These are phyloP conservation scores for Xiphophorus hellerii DNA, from an alignment of 2,113 vertebrate species.

Conservation along the genomic window DNA sequence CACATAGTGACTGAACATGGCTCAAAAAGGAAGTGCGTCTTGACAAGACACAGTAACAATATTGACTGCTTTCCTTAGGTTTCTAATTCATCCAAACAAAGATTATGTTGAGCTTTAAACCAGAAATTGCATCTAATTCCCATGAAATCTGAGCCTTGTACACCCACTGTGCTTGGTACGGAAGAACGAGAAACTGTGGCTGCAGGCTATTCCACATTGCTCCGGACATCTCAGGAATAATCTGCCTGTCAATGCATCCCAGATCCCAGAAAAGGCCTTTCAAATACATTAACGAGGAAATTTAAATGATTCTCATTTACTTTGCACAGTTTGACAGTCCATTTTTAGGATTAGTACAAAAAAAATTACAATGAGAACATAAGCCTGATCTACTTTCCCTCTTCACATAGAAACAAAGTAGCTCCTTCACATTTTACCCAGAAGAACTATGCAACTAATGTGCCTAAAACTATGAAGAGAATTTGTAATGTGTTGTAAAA, in stretches of 20 bases:
- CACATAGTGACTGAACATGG: not conserved
- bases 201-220: conserved; percentile 1
- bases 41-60: not conserved
- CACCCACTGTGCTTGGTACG: not conserved
- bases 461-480: no score
- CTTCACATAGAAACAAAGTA: not conserved
- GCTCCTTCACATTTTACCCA: not conserved
- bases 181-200: conserved; percentile 5
- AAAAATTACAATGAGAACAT: not conserved
- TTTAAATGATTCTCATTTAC: not conserved
- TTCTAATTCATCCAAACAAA: not conserved
- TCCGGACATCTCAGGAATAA: not conserved
- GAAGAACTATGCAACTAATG: not conserved
- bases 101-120: not conserved
- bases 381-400: not conserved
- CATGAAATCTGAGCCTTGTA: not conserved
- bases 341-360: not conserved
- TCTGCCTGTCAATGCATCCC: not conserved
- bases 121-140: not conserved
- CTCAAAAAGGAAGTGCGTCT: not conserved
- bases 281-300: not conserved
- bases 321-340: not conserved
- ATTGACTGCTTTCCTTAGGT: not conserved
- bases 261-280: not conserved
- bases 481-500: no score